A percentile compares a stretch with the other conserved stretches of the same genome.
Evolutionary conservation across 2,888 invertebrate genomes (phyloP).

Genomic region (Gari tellinella): DNA sequence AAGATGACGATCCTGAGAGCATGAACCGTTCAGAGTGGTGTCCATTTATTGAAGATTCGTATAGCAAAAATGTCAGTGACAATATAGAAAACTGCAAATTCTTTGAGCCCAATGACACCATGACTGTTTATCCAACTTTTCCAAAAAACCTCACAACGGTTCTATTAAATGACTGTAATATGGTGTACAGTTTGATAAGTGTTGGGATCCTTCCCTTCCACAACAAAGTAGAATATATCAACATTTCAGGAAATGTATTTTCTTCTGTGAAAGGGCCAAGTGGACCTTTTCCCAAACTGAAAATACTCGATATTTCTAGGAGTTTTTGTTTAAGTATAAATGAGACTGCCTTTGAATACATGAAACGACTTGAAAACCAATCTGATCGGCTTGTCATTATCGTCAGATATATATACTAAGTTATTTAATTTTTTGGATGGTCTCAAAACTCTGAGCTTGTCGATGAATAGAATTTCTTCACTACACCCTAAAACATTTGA

Average conservation of each 20-base stretch:
- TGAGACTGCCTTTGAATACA: slow-evolving; percentile 3
- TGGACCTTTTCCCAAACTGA: slow-evolving; percentile 4
- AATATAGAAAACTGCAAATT: not conserved
- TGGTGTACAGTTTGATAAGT: slow-evolving; percentile 6
- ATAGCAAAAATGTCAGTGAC: not conserved
- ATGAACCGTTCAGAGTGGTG: too few relatives aligned
- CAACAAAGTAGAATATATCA: slow-evolving; percentile 8
- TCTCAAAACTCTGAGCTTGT: slow-evolving; percentile 15
- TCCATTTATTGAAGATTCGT: slow-evolving; percentile 1
- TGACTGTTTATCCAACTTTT: not conserved
- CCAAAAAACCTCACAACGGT: slow-evolving; percentile 2
- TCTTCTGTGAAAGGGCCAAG: slow-evolving; percentile 15
- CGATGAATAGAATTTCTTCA: slow-evolving; percentile 20
- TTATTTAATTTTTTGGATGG: slow-evolving; percentile 21
- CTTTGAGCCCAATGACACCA: not conserved
- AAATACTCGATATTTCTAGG: slow-evolving; percentile 12
- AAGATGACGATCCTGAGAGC: not conserved
- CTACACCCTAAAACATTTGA: slow-evolving; percentile 6
- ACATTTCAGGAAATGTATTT: slow-evolving; percentile 21
- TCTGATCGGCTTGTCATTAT: slow-evolving; percentile 12
- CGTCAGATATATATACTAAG: not conserved
- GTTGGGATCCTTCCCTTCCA: not conserved
- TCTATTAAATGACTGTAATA: slow-evolving; percentile 6
- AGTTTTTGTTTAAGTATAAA: slow-evolving; percentile 19
- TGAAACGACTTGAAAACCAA: slow-evolving; percentile 15